Evolutionary conservation across 1,140 invertebrate genomes (phyloP).

Genomic region (Neodiprion fabricii): DNA sequence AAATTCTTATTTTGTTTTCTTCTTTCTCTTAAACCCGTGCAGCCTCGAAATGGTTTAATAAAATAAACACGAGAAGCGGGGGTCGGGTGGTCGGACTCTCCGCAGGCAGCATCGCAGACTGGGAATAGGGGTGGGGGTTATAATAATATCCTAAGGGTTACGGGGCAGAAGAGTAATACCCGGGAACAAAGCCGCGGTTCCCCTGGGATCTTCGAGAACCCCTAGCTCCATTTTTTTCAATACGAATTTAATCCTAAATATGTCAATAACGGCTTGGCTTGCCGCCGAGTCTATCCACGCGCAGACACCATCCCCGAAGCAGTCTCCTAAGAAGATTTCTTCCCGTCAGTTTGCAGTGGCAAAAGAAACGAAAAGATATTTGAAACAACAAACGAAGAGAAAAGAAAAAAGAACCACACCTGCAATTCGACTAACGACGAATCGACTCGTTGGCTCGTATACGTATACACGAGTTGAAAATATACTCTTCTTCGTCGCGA

Average conservation of each 20-base stretch:
- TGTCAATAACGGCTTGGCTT: conserved; percentile 38
- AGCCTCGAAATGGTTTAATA: conserved; percentile 56
- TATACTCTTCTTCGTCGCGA: no score
- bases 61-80: conserved; percentile 60
- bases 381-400: no score
- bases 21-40: background rate
- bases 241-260: conserved; percentile 60
- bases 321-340: no score
- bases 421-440: no score
- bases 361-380: no score
- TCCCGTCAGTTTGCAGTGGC: no score
- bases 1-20: conserved; percentile 12
- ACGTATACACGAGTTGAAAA: no score
- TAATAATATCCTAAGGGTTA: conserved; percentile 62
- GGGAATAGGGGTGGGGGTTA: conserved; percentile 48
- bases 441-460: no score
- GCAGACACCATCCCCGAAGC: no score
- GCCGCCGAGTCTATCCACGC: background rate
- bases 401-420: no score
- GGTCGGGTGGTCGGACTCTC: conserved; percentile 34
- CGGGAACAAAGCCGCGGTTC: conserved; percentile 61
- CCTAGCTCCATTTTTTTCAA: conserved; percentile 40
- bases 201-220: conserved; percentile 39
- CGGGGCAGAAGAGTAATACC: conserved; percentile 58
- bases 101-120: conserved; percentile 28